Conservation (phyloP, 2,797 vertebrate species). For the Melanotaenia trifasciata region DNA sequence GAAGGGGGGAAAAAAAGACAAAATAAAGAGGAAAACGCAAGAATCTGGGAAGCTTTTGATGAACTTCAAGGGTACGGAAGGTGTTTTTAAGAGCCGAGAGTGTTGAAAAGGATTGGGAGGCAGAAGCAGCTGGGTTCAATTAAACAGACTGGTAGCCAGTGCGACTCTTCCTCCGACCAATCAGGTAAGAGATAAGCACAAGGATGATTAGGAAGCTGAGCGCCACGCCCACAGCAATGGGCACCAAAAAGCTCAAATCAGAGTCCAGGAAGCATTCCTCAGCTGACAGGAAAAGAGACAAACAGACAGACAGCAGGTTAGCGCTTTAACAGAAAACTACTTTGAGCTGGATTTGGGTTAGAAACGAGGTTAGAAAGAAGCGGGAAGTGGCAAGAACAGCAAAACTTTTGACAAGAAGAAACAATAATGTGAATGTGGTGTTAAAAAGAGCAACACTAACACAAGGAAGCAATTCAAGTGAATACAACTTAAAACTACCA, state of each 20-base stretch:
- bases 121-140: slow-evolving; percentile 59
- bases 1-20: background rate
- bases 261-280: slow-evolving; percentile 97
- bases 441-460: slow-evolving; percentile 16
- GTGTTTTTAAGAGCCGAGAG: slow-evolving; percentile 28
- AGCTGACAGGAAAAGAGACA: slow-evolving; percentile 84
- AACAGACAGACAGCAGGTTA: slow-evolving; percentile 64
- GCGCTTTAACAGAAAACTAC: slow-evolving; percentile 30
- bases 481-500: background rate
- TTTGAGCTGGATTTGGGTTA: slow-evolving; percentile 6
- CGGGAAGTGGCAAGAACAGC: slow-evolving; percentile 13
- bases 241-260: slow-evolving; percentile 98
- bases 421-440: background rate
- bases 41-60: slow-evolving; percentile 38
- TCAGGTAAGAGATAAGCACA: slow-evolving; percentile 95
- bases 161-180: slow-evolving; percentile 95
- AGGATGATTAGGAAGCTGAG: slow-evolving; percentile 97
- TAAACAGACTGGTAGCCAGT: slow-evolving; percentile 97
- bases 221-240: slow-evolving; percentile 92
- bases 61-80: slow-evolving; percentile 25
- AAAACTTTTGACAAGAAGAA: slow-evolving; percentile 18
- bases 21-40: slow-evolving; percentile 22
- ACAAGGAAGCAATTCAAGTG: background rate
- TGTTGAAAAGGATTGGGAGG: slow-evolving; percentile 31
- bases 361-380: slow-evolving; percentile 14